Evolutionary conservation across 2,113 vertebrate species (phyloP), one percentile per base, ranked within the genome.

Genomic region (Myiopsitta monachus): DNA sequence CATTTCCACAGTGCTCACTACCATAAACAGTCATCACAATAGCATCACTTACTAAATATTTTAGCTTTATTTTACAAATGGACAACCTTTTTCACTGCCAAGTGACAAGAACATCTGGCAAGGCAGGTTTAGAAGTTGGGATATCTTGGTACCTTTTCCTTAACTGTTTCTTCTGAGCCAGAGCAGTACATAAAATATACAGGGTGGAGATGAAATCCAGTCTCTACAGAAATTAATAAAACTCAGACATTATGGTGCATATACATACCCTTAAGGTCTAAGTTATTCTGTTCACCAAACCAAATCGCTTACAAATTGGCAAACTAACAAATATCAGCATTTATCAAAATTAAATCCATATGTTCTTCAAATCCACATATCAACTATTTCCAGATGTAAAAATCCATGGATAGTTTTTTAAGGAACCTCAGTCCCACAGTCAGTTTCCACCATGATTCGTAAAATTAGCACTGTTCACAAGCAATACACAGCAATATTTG

Each of bases 331-430:
- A 95, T 88, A 89, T 80, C 73, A 87, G 76, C 67, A 87, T 92
- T 93, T 90, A 86, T 81, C 59, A 83, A 92, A 92, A 93, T 81
- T 57, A 93, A 94, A 79, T 80, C 84, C 81, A 15, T 33, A 54
- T 91, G 87, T 70, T 89, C 47, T 86, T 93, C 28, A 82, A 83
- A 84, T 93, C 46, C 36, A 41, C 46, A 49, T 87, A 61, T 78
- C 72, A 87, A 81, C 47, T 92, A 86, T 41, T 94, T 97, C 87
- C 87, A 95, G 92, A 96, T 90, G 92, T 93, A 79, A 89, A 84
- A 87, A 67, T 26, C 31, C 72, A 54, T n/a, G 62, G n/a, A 24
- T 7, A 75, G n/a, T 64, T 79, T 68, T 79, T 72, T 72, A 66
- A 95, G 41, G 68, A 90, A 72, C 38, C n/a, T 84, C 82, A 77